Evolutionary conservation across 1,140 invertebrate species (phyloP).

Genomic region (Chironomus tepperi): DNA sequence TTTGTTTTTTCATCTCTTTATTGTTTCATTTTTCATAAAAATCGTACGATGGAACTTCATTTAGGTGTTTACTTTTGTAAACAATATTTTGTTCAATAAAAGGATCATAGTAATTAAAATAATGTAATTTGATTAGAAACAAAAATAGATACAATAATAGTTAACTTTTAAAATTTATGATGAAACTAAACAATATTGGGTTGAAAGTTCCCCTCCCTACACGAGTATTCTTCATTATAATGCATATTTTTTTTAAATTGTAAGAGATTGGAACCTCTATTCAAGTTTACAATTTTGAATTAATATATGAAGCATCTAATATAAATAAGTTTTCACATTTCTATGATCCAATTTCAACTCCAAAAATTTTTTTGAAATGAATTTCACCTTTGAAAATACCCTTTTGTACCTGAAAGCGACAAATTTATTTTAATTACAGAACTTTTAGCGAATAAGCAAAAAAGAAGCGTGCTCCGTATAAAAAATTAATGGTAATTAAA

Average conservation of each 20-base stretch:
- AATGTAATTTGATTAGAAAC: too few relatives aligned
- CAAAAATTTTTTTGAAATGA: background rate
- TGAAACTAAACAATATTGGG: too few relatives aligned
- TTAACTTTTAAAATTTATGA: too few relatives aligned
- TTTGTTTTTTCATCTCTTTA: conserved; percentile 16
- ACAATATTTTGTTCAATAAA: background rate
- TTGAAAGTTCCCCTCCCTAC: too few relatives aligned
- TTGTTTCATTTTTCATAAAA: background rate
- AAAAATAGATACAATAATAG: too few relatives aligned
- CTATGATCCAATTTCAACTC: too few relatives aligned
- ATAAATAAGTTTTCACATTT: too few relatives aligned
- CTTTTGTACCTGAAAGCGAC: background rate
- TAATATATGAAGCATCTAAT: too few relatives aligned
- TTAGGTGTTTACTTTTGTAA: conserved; percentile 15
- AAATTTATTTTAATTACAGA: conserved; percentile 21
- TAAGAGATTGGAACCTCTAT: too few relatives aligned
- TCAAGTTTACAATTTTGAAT: too few relatives aligned
- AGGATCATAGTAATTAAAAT: background rate
- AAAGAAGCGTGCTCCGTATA: background rate
- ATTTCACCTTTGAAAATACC: background rate
- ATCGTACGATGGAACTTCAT: background rate
- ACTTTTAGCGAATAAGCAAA: background rate
- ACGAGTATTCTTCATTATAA: too few relatives aligned
- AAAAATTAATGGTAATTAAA: conserved; percentile 22
- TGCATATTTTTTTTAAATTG: too few relatives aligned